These are phyloP conservation scores for Calcarius lapponicus DNA, from an alignment of 2,797 vertebrate genomes.

Conservation along the genomic window DNA sequence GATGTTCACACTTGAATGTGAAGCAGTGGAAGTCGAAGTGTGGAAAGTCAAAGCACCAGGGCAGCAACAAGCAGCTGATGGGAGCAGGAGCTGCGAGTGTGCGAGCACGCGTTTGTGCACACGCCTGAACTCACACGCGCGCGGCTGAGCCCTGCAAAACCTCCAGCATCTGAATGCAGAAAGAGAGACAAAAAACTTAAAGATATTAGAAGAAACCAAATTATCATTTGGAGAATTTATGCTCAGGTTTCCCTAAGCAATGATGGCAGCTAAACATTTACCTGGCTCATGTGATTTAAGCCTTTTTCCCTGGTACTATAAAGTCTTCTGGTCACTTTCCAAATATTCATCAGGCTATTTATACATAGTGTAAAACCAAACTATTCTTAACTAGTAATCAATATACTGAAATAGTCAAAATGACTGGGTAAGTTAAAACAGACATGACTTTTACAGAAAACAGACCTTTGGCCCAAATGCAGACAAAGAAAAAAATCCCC, in stretches of 20 bases:
- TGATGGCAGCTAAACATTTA: neutral
- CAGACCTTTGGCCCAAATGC: conserved; percentile 56
- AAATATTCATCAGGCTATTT: conserved; percentile 5
- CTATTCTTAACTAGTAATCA: conserved; percentile 51
- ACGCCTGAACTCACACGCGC: neutral
- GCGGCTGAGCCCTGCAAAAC: neutral
- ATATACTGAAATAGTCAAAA: conserved; percentile 52
- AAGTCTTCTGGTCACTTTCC: neutral
- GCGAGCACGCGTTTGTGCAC: neutral
- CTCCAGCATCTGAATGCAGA: neutral
- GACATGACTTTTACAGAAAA: conserved; percentile 66
- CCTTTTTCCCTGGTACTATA: neutral
- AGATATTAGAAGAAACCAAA: neutral
- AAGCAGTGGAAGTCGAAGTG: conserved; percentile 41
- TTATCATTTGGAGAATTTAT: neutral
- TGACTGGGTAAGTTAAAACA: conserved; percentile 66
- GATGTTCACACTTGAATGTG: conserved; percentile 55
- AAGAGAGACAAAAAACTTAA: neutral
- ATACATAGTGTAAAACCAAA: neutral
- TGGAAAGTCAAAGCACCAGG: neutral
- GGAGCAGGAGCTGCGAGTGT: neutral
- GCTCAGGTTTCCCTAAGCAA: neutral
- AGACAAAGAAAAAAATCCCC: neutral
- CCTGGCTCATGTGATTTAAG: neutral
- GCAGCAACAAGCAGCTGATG: neutral